Evolutionary conservation across 2,888 invertebrate species (phyloP).

Genomic region (Orthosia gracilis): DNA sequence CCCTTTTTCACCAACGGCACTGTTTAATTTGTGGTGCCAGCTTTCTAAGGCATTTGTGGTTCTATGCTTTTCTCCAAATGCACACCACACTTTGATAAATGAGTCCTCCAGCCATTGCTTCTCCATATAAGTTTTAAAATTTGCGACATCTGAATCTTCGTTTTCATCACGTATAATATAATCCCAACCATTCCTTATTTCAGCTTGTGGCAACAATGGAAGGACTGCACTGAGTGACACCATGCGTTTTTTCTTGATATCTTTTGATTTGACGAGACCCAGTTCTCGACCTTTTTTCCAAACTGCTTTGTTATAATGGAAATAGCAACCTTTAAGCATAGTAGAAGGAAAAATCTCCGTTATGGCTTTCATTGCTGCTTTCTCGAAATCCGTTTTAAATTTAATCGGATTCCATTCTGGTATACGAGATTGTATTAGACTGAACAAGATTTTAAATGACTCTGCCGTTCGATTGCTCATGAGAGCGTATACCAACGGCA

Average conservation of each 20-base stretch:
- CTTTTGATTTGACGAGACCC: too few relatives aligned
- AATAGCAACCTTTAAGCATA: conserved; percentile 14
- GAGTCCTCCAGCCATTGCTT: conserved; percentile 11
- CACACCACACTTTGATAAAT: conserved; percentile 3
- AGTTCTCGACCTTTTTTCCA: conserved; percentile 8
- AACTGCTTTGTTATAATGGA: conserved; percentile 12
- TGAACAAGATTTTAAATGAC: too few relatives aligned
- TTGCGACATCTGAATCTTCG: conserved; percentile 8
- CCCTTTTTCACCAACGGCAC: too few relatives aligned
- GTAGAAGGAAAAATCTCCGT: neutral
- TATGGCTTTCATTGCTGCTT: conserved; percentile 8
- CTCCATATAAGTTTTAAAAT: conserved; percentile 9
- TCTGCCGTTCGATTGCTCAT: conserved; percentile 14
- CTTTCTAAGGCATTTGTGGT: conserved; percentile 8
- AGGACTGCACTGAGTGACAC: too few relatives aligned
- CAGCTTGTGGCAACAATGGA: too few relatives aligned
- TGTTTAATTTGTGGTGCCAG: conserved; percentile 16
- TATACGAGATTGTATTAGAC: too few relatives aligned
- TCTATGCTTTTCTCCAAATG: conserved; percentile 11
- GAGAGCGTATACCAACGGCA: neutral
- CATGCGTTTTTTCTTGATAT: too few relatives aligned
- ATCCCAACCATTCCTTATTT: conserved; percentile 11
- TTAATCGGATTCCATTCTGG: conserved; percentile 16
- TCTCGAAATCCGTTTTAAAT: conserved; percentile 14
- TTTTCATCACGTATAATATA: conserved; percentile 1